These are phyloP conservation scores for Alethe castanea DNA, from an alignment of 2,113 vertebrate genomes.

Conservation along the genomic window DNA sequence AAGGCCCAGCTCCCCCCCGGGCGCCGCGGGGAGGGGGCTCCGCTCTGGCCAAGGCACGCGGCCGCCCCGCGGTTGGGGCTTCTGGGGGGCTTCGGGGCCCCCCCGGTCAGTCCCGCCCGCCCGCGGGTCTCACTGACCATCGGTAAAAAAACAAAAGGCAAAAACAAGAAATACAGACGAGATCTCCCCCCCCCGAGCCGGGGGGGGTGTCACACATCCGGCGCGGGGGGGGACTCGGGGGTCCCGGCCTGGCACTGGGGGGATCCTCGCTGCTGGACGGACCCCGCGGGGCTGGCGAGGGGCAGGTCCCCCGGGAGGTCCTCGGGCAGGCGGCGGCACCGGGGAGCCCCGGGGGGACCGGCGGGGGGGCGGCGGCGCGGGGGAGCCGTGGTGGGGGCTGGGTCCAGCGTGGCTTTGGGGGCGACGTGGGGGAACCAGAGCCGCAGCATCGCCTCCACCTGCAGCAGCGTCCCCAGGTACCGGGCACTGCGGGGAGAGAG, in stretches of 20 bases:
- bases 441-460: constrained; percentile 91
- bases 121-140: not conserved
- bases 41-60: not conserved
- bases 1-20: not conserved
- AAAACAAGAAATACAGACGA: not conserved
- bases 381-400: not conserved
- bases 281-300: not conserved
- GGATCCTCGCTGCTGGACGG: not conserved
- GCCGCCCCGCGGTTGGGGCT: not conserved
- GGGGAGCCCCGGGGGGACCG: not conserved
- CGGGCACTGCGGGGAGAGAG: constrained; percentile 74
- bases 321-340: not conserved
- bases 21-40: not conserved
- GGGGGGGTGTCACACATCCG: not conserved
- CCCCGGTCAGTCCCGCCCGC: not conserved
- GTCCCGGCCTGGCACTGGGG: not conserved
- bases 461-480: constrained; percentile 85
- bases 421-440: constrained; percentile 87
- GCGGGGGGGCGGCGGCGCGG: not conserved
- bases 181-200: not conserved
- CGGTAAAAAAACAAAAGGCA: not conserved
- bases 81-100: not conserved
- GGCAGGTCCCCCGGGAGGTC: not conserved
- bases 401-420: not conserved
- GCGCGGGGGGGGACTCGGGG: not conserved